Evolutionary conservation across 2,888 invertebrate genomes (phyloP), one percentile per base, ranked within the genome.

Genomic region (Sinentomon sp.): DNA sequence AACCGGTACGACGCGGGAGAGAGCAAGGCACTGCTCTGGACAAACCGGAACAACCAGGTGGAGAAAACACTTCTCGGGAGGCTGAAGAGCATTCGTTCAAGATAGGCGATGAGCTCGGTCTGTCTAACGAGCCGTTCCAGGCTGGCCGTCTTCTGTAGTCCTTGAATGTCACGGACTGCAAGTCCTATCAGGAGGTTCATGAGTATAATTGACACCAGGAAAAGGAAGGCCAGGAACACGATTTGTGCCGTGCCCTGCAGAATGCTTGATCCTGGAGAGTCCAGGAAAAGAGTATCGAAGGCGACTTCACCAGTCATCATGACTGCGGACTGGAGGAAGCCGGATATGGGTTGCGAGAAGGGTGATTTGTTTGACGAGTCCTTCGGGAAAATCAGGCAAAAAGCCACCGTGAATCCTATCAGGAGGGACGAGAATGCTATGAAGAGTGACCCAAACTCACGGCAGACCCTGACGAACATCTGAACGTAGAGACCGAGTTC

Each of bases 301-400:
- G 73, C 74, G 43, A 77, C 56, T 51, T 78, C 78, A 1, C 78
- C 78, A 6, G 76, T 77, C 77, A 78, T 78, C 77, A 78, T 78
- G 1, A 76, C 77, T 36, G 78, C 51, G 4, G 78, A 75, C 3
- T 77, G 74, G 36, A 78, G 75, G 38, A 78, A 65, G 6, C 76
- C 76, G 54, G 75, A 74, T 42, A 77, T 71, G 0, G 77, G 77
- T 53, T 76, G 75, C 9, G 73, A 69, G 48, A 78, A 77, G n/a
- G n/a, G n/a, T n/a, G n/a, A n/a, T n/a, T n/a, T n/a, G n/a, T n/a
- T n/a, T n/a, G n/a, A n/a, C 0, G 73, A 70, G 10, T 72, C 69
- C 40, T 70, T 68, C 1, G 77, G 77, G 50, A 78, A 80, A 48
- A 80, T 73, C 1, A 80, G 77, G 52, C 77, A 77, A 48, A 80